Base-by-base conservation (phyloP, 2,113 vertebrate species). In the Chinchilla lanigera region DNA sequence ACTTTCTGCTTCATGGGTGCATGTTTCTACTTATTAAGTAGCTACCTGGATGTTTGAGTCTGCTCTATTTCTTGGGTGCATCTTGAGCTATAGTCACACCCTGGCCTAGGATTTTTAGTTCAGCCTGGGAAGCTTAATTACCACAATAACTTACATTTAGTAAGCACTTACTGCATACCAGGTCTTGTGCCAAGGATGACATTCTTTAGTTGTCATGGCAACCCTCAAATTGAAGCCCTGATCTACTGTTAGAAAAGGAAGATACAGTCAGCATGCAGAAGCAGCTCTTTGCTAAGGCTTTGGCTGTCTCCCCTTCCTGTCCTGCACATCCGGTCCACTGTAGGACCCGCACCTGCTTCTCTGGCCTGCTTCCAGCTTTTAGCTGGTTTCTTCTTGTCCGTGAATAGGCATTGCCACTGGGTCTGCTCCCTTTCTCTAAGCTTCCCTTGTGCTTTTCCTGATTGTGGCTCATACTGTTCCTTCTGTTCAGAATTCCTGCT, bases 381-480 rank as follows among this genome's bases (percentile, higher is more conserved):
- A 52, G 52, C 30, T 78, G 16, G n/a, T 38, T 80, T 86, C 61
- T n/a, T 24, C 65, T 84, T 85, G 19, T 17, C 33, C 33, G 35
- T 20, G 54, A 80, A 67, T 22, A 61, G 88, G 54, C 35, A 33
- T 65, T 77, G 56, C 83, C 67, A 60, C 75, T 19, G 3, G 54
- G 58, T 38, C 60, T n/a, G 83, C 19, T 85, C 75, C 35, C 33
- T 81, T 82, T 69, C 61, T 81, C 11, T 87, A 11, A 3, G 63
- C 58, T 83, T 95, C 81, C 75, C 61, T 87, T 90, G 60, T 44
- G 33, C 86, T 94, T 97, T 97, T 78, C 58, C 71, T 94, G 86
- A 82, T 60, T 73, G 93, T 61, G n/a, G 90, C 58, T 82, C 81
- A 52, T 61, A 52, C 77, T 90, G 63, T 90, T 96, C 82, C 95